Base-by-base conservation (phyloP, 2,797 vertebrate genomes). In the Falco concolor region DNA sequence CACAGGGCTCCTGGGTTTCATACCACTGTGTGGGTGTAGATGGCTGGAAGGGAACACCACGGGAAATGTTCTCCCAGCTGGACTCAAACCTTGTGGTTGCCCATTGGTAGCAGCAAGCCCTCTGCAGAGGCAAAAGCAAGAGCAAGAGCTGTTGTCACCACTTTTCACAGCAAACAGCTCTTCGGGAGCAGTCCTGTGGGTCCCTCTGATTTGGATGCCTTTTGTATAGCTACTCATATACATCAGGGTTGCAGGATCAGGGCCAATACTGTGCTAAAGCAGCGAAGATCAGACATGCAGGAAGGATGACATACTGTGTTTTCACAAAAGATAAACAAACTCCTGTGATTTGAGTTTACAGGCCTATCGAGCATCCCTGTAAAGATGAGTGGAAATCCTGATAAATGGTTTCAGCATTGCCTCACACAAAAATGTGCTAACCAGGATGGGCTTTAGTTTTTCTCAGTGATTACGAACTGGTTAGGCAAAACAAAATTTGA, bases 321-420 rank as follows among this genome's bases (percentile, higher is more conserved):
- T 80, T 89, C 27, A 57, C 27, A 53, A 87, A 91, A 94, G 82
- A 32, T 17, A 75, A 92, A 88, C 54, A 88, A 89, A 76, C 17
- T 50, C 52, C 52, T 57, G 15, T 32, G 38, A 68, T 92, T 94
- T 90, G 49, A 84, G 16, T 94, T 90, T 89, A 93, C 34, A 57
- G 49, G 24, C 53, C 64, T 84, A 93, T 77, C 70, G 68, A 92
- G 14, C 60, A 57, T 67, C 45, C 30, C 45, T 52, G 64, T 90
- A 72, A 94, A 90, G 28, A 89, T 1, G 1, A 75, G 34, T 9
- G 2, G 60, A 90, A 92, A 82, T 78, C 57, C 34, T 75, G 68
- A 83, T 68, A 89, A 70, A 94, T 9, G 2, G 9, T 67, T 93
- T 86, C 56, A 89, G 25, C 23, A n/a, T 67, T 90, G 59, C 8